Conservation (phyloP, 2,113 vertebrate genomes). For the Pterocles burchelli region DNA sequence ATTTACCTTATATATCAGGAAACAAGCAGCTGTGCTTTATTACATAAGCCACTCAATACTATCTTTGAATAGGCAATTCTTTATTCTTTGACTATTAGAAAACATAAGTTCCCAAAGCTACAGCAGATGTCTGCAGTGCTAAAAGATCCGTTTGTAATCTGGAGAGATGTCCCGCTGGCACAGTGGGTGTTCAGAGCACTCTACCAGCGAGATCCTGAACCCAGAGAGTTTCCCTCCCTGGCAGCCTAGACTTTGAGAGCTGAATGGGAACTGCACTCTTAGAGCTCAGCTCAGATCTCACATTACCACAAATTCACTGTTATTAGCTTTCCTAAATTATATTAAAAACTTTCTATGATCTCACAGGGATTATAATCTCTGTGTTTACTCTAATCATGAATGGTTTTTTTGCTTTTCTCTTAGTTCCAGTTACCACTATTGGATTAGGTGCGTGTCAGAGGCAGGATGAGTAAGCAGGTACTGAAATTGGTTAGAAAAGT, state of each 20-base stretch:
- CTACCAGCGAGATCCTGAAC: not conserved
- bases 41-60: conserved; percentile 68
- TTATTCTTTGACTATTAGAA: conserved; percentile 72
- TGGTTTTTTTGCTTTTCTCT: not conserved
- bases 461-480: not conserved
- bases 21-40: conserved; percentile 74
- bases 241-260: not conserved
- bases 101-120: conserved; percentile 68
- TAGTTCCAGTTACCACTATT: not conserved
- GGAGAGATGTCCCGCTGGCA: not conserved
- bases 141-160: conserved; percentile 31
- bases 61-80: conserved; percentile 75
- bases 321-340: not conserved
- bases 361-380: not conserved
- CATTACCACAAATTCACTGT: not conserved
- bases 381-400: not conserved
- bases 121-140: conserved; percentile 60
- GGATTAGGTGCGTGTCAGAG: not conserved
- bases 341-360: not conserved
- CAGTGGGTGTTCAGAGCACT: not conserved
- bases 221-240: not conserved
- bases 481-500: not conserved
- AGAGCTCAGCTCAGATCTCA: not conserved
- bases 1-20: conserved; percentile 73
- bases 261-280: not conserved